A percentile compares a stretch with the other conserved stretches of the same genome.
Conservation (phyloP, 2,797 vertebrate genomes). For the Gymnothorax javanicus region DNA sequence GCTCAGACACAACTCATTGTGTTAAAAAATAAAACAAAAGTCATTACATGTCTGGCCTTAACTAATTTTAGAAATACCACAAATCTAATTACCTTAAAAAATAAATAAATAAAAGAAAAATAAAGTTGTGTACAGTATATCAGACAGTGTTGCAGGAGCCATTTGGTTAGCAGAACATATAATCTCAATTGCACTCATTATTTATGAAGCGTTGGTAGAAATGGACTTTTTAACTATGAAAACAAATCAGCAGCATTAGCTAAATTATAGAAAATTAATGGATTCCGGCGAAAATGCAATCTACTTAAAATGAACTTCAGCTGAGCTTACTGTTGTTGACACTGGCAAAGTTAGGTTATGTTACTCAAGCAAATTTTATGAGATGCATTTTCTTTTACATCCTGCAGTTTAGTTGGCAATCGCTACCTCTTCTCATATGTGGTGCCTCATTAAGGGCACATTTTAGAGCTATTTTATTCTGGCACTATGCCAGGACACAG, state of each 20-base stretch:
- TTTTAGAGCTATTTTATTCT: conserved; percentile 15
- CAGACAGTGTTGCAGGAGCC: too few species aligned
- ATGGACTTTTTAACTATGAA: not conserved
- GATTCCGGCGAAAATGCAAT: not conserved
- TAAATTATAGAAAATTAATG: not conserved
- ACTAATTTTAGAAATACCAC: not conserved
- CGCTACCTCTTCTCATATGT: not conserved
- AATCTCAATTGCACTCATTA: not conserved
- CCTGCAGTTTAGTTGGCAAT: conserved; percentile 9
- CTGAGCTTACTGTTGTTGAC: not conserved
- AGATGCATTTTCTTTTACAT: not conserved
- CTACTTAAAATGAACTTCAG: not conserved
- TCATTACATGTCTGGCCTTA: not conserved
- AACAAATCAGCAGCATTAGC: not conserved
- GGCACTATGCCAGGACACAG: not conserved
- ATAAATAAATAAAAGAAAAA: too few species aligned
- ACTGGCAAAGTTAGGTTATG: not conserved
- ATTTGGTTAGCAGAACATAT: not conserved
- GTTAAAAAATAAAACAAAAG: not conserved
- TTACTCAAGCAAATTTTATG: not conserved
- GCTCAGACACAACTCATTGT: not conserved
- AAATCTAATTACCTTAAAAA: not conserved
- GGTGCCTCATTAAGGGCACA: conserved; percentile 2
- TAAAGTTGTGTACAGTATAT: too few species aligned
- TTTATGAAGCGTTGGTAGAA: not conserved